Conservation (phyloP, 2,797 vertebrate genomes). For the Eulemur coronatus region DNA sequence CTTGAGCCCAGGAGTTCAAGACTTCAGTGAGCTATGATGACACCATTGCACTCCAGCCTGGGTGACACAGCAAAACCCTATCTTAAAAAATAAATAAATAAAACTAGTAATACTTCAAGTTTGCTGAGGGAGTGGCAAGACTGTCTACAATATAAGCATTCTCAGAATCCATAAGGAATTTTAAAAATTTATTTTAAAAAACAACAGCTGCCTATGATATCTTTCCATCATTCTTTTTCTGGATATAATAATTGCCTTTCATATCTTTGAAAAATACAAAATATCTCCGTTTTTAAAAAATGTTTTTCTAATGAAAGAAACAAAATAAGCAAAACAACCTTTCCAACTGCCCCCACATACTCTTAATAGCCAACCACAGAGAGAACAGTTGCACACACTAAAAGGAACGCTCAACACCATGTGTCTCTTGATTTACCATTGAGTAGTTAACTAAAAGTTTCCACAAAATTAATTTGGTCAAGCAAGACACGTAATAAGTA, state of each 20-base stretch:
- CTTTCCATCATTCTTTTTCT: constrained; percentile 26
- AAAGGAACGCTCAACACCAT: background rate
- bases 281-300: constrained; percentile 43
- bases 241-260: constrained; percentile 14
- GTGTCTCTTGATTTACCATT: background rate
- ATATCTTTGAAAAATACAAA: constrained; percentile 6
- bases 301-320: constrained; percentile 45
- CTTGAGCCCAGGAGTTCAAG: background rate
- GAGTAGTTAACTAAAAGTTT: background rate
- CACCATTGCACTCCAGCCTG: background rate
- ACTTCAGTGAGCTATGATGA: background rate
- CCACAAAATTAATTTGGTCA: constrained; percentile 18
- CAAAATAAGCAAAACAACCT: constrained; percentile 16
- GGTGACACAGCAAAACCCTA: background rate
- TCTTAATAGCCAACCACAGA: background rate
- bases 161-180: background rate
- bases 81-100: background rate
- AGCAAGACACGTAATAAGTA: background rate
- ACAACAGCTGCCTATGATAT: background rate
- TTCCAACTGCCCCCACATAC: background rate
- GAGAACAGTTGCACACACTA: background rate
- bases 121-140: background rate
- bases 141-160: background rate
- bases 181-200: constrained; percentile 34
- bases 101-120: background rate